A percentile compares a stretch with the other conserved stretches of the same genome.
phyloP scores from a whole-genome alignment of 2,888 invertebrate genomes.

The Tachystola acroxantha region DNA sequence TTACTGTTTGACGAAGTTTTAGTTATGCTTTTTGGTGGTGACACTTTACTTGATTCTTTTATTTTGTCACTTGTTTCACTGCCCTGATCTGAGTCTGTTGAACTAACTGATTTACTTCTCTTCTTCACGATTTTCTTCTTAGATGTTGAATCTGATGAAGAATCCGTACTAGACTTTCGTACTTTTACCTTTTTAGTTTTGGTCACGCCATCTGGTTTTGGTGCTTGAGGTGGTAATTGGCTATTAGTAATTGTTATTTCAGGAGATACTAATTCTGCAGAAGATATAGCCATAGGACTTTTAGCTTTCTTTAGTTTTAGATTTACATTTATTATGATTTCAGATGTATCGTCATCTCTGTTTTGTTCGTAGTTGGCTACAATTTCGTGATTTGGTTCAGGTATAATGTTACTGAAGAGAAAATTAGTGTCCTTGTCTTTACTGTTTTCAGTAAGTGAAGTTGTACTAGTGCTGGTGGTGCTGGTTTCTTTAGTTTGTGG shows the following conservation, averaged over 20 bases:
- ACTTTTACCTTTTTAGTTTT: slow-evolving; percentile 60
- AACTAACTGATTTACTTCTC: slow-evolving; percentile 64
- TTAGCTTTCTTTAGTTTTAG: slow-evolving; percentile 62
- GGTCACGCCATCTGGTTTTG: slow-evolving; percentile 52
- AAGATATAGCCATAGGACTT: slow-evolving; percentile 33
- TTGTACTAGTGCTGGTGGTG: slow-evolving; percentile 9
- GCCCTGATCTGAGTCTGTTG: slow-evolving; percentile 59
- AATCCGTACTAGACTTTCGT: slow-evolving; percentile 59
- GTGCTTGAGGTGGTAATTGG: slow-evolving; percentile 70
- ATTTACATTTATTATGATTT: slow-evolving; percentile 66
- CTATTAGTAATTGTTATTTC: slow-evolving; percentile 64
- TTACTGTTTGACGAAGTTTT: slow-evolving; percentile 42
- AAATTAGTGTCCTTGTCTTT: slow-evolving; percentile 25
- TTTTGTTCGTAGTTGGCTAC: slow-evolving; percentile 49
- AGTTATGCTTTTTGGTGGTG: slow-evolving; percentile 34
- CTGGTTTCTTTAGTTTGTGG: slow-evolving; percentile 34
- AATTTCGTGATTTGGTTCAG: slow-evolving; percentile 41
- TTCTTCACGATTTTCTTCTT: slow-evolving; percentile 63
- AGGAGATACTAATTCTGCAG: slow-evolving; percentile 53
- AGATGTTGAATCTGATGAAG: slow-evolving; percentile 50
- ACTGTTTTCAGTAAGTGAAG: slow-evolving; percentile 29
- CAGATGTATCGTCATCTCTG: slow-evolving; percentile 60
- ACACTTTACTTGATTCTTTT: slow-evolving; percentile 22
- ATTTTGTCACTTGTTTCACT: slow-evolving; percentile 43
- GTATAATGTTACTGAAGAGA: slow-evolving; percentile 20